A percentile compares a stretch with the other conserved stretches of the same genome.
Conservation (phyloP, 1,140 invertebrate species). For the Ctenoplectra terminalis region DNA sequence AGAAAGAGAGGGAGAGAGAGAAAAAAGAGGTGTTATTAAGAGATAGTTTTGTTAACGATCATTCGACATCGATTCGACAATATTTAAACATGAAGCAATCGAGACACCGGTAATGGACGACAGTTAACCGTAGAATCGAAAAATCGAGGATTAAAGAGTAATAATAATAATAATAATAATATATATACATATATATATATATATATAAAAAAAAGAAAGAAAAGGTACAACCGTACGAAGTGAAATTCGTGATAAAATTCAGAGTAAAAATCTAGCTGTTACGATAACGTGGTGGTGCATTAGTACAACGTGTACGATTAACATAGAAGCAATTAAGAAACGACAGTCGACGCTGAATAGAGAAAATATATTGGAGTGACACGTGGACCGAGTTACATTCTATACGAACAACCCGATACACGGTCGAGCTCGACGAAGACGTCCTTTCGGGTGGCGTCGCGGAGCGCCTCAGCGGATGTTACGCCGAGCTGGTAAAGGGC, state of each 20-base stretch:
- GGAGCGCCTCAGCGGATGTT: slow-evolving; percentile 63
- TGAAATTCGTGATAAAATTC: slow-evolving; percentile 11
- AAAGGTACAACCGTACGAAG: slow-evolving; percentile 7
- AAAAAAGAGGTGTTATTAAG: neutral
- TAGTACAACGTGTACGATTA: slow-evolving; percentile 15
- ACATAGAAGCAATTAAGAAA: neutral
- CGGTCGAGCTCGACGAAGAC: neutral
- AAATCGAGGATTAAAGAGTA: no score
- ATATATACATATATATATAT: no score
- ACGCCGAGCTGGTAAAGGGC: slow-evolving; percentile 50
- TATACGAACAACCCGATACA: no score
- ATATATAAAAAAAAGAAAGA: neutral
- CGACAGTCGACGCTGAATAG: neutral
- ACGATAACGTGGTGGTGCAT: slow-evolving; percentile 27
- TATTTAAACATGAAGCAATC: slow-evolving; percentile 34
- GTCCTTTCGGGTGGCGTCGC: slow-evolving; percentile 38
- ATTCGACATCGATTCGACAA: slow-evolving; percentile 39
- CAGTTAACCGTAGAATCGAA: neutral
- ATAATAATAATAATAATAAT: no score
- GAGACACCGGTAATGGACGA: neutral
- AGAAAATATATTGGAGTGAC: no score
- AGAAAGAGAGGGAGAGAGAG: no score
- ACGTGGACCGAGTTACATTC: neutral
- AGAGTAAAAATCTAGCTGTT: neutral
- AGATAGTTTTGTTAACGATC: slow-evolving; percentile 41